phyloP scores from a whole-genome alignment of 1,140 invertebrate species.

The Apis florea region DNA sequence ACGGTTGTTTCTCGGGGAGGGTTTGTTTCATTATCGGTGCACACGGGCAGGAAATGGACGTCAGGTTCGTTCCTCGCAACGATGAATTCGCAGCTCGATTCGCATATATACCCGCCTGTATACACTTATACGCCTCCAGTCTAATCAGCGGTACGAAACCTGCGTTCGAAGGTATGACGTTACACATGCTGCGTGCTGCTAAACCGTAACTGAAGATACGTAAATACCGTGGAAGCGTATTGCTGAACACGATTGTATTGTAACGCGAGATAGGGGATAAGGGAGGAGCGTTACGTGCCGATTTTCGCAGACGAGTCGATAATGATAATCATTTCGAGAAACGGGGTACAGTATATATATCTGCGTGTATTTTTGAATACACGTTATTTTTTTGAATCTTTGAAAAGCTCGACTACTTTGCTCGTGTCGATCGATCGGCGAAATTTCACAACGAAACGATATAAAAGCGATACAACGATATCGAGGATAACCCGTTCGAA shows the following conservation, averaged over 20 bases:
- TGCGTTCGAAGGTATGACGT: constrained; percentile 31
- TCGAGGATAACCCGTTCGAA: background rate
- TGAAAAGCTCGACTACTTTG: no score
- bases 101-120: no score
- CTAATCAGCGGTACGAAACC: constrained; percentile 22
- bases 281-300: background rate
- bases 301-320: constrained; percentile 22
- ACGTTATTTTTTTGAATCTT: background rate
- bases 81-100: background rate
- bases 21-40: constrained; percentile 17
- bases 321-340: no score
- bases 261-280: constrained; percentile 48
- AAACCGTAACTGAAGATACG: constrained; percentile 8
- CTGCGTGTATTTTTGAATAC: background rate
- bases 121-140: no score
- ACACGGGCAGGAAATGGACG: constrained; percentile 2
- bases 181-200: constrained; percentile 15
- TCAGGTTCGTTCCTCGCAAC: background rate
- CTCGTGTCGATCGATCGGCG: background rate
- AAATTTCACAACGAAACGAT: no score
- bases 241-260: constrained; percentile 15
- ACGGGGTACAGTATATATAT: background rate
- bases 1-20: background rate
- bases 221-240: constrained; percentile 34
- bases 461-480: background rate